Base-by-base conservation (phyloP, 2,888 invertebrate genomes). In the Erynnis tages region DNA sequence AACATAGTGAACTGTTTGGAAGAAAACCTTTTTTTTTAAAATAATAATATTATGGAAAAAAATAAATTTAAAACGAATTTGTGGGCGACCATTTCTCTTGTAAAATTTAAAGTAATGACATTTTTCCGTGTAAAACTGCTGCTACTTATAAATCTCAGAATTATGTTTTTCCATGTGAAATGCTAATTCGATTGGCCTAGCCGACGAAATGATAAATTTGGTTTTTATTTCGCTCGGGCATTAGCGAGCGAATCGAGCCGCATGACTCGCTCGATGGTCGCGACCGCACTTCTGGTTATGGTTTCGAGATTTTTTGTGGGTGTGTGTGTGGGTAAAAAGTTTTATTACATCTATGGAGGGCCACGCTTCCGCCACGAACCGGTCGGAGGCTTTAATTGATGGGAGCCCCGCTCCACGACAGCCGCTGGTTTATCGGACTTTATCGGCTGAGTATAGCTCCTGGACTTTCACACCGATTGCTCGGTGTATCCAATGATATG, bases 231-330 rank as follows among this genome's bases (percentile, higher is more conserved):
- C 8, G 30, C 48, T 16, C 16, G n/a, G n/a, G n/a, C n/a, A n/a
- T n/a, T n/a, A n/a, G n/a, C n/a, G n/a, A n/a, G 41, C 49, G 34
- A 34, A 49, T 34, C 17, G 30, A 32, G 5, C 37, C 13, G n/a
- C 34, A 27, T 27, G 35, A 38, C 21, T 48, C 10, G 7, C 16
- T 25, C 32, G 4, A 25, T 38, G 32, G 40, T 49, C 49, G 41
- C 30, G 48, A 23, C 25, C 16, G 32, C 32, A 11, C 17, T 35
- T 50, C 41, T 50, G 49, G 49, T 50, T 49, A 34, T 47, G 17
- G 16, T 19, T 17, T 13, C 8, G 29, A 11, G 14, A 25, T 45
- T 43, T 41, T 50, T 43, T 43, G 25, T 35, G 41, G 13, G 14
- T 14, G 40, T 48, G 40, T 4, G 30, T 23, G 49, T 29, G 41